Percentiles rank a stretch among this genome's conserved stretches.
Conservation (phyloP, 2,797 vertebrate genomes). For the Enteromius thamalakanensis region DNA sequence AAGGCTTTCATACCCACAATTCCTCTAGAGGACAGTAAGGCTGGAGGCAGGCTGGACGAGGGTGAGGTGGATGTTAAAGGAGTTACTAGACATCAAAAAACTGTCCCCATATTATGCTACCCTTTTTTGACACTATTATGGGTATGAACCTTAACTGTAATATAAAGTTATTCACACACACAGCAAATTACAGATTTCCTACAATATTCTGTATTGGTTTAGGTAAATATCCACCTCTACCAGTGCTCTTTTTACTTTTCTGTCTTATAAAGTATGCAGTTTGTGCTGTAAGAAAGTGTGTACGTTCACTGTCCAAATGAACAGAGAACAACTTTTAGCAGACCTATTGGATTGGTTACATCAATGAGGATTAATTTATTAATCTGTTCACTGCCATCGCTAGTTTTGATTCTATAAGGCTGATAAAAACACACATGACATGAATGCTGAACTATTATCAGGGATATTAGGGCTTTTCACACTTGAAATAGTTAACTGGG, state of each 20-base stretch:
- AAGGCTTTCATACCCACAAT: constrained; percentile 17
- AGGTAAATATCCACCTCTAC: background rate
- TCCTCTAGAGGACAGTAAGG: constrained; percentile 7
- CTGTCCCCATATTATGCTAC: background rate
- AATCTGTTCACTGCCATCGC: background rate
- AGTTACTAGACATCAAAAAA: background rate
- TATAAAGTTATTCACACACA: background rate
- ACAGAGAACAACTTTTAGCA: background rate
- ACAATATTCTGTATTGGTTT: background rate
- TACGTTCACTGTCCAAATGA: background rate
- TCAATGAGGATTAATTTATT: background rate
- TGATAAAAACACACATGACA: background rate
- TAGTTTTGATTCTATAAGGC: background rate
- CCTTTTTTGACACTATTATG: background rate
- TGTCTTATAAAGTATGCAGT: background rate
- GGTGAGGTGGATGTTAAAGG: background rate
- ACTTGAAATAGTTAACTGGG: background rate
- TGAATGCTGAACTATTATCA: background rate
- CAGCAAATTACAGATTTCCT: background rate
- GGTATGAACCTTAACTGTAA: background rate
- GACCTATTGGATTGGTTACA: background rate
- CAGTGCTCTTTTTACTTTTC: background rate
- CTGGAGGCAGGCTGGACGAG: background rate
- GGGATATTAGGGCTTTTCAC: background rate
- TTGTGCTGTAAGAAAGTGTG: background rate